Evolutionary conservation across 1,140 invertebrate genomes (phyloP).

Genomic region (Bombus waltoni): DNA sequence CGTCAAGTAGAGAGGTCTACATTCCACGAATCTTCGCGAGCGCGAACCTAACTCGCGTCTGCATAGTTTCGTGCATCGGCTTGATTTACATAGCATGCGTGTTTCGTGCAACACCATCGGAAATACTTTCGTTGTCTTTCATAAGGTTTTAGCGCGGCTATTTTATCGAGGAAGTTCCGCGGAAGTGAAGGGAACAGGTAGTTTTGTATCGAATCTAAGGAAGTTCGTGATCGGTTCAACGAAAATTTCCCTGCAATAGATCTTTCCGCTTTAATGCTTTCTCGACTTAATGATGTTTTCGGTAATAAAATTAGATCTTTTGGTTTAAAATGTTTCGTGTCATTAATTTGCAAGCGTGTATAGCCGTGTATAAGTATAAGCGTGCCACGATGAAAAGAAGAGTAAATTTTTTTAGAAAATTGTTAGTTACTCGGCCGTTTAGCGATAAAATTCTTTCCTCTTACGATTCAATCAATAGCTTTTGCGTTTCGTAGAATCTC

Average conservation of each 20-base stretch:
- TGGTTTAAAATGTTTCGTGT: not conserved
- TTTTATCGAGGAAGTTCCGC: not conserved
- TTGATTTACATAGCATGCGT: constrained; percentile 7
- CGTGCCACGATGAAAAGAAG: too few species aligned
- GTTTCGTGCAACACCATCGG: not conserved
- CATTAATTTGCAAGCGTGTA: too few species aligned
- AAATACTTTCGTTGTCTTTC: constrained; percentile 11
- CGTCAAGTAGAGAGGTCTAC: constrained; percentile 20
- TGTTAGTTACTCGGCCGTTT: too few species aligned
- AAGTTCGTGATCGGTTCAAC: not conserved
- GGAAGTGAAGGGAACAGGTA: not conserved
- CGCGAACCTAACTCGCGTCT: not conserved
- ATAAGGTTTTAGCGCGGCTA: not conserved
- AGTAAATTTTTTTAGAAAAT: too few species aligned
- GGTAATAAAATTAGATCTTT: not conserved
- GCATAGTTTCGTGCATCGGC: constrained; percentile 3
- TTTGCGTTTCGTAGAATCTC: too few species aligned
- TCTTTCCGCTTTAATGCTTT: not conserved
- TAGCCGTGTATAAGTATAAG: too few species aligned
- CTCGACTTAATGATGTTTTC: not conserved
- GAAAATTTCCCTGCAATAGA: not conserved
- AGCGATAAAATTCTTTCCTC: too few species aligned
- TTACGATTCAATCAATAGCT: too few species aligned
- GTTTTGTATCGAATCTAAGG: not conserved
- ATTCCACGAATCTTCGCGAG: constrained; percentile 14